phyloP scores from a whole-genome alignment of 2,113 vertebrate genomes.

The Panthera tigris region DNA sequence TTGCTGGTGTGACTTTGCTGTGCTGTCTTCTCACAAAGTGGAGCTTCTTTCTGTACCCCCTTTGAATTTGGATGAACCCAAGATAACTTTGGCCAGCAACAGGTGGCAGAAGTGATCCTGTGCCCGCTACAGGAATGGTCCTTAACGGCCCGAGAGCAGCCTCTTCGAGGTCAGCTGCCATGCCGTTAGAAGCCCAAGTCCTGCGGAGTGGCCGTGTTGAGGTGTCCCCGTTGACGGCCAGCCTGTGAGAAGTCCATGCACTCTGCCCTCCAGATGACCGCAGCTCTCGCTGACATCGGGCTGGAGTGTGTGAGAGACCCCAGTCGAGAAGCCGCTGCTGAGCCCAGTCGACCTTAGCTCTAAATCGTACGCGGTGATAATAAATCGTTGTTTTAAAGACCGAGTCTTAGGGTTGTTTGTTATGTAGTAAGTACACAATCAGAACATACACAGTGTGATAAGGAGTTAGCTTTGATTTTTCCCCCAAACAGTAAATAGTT shows the following conservation, averaged over 20 bases:
- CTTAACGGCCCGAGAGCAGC: neutral
- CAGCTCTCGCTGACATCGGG: neutral
- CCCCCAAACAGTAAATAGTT: neutral
- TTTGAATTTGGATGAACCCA: neutral
- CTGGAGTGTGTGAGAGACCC: no score
- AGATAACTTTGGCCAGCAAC: neutral
- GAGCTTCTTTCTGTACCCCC: neutral
- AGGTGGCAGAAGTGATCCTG: neutral
- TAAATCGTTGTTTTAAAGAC: neutral
- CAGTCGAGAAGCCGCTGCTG: neutral
- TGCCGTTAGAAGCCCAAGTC: neutral
- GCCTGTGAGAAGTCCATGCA: neutral
- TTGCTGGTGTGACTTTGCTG: neutral
- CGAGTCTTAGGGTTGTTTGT: neutral
- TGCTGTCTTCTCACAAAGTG: neutral
- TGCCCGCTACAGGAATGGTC: neutral
- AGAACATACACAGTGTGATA: neutral
- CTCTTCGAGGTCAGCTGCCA: neutral
- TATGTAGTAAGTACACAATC: neutral
- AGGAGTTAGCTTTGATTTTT: neutral
- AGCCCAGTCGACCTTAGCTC: neutral
- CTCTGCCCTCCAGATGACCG: neutral
- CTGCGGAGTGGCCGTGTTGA: neutral
- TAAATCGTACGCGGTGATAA: neutral
- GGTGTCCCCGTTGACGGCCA: neutral